Evolutionary conservation across 2,113 vertebrate genomes (phyloP).

Genomic region (Rhynchomys soricoides): DNA sequence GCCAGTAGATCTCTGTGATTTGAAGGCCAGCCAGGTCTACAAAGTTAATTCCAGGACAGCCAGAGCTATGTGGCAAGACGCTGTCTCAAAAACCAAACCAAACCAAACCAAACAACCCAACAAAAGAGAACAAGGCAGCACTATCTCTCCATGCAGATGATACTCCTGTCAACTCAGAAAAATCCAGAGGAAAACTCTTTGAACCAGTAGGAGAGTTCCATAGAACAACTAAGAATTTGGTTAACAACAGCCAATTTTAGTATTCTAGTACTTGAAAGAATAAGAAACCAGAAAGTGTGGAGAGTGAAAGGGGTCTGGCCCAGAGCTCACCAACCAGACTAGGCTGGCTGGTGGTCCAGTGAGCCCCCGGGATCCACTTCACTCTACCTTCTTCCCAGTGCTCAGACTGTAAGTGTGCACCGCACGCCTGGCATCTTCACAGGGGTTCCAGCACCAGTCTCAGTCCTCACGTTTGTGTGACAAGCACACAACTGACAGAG

Average conservation of each 20-base stretch:
- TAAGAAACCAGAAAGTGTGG: background rate
- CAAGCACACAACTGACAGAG: background rate
- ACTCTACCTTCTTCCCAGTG: background rate
- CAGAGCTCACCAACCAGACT: background rate
- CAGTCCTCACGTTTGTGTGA: background rate
- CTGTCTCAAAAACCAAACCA: background rate
- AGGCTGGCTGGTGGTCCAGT: background rate
- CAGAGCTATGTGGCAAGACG: background rate
- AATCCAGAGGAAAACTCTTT: constrained; percentile 13
- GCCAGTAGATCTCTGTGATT: background rate
- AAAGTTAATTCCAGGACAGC: background rate
- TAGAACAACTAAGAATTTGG: background rate
- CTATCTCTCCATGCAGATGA: background rate
- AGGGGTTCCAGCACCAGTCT: background rate
- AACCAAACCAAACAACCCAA: background rate
- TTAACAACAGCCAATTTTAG: background rate
- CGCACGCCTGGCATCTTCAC: background rate
- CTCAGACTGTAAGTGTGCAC: background rate
- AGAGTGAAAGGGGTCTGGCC: background rate
- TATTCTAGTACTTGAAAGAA: background rate
- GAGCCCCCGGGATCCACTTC: background rate
- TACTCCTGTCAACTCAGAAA: constrained; percentile 12
- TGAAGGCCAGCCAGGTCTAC: background rate
- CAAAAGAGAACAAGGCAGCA: background rate
- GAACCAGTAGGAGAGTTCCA: background rate